Conservation (phyloP, 1,140 invertebrate species). For the Cardiocondyla obscurior region DNA sequence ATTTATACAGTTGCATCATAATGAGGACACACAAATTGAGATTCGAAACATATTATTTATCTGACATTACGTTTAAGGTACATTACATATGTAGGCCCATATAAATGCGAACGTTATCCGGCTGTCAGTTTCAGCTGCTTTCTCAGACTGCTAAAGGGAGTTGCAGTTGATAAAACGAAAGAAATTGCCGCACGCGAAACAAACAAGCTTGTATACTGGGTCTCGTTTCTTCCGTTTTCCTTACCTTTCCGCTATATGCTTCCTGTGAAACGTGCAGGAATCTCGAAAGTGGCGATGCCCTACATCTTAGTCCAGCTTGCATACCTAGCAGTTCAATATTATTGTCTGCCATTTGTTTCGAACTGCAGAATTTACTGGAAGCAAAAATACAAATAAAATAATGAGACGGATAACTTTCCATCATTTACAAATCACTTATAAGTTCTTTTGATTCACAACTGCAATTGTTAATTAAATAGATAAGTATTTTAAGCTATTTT, state of each 20-base stretch:
- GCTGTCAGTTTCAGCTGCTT: slow-evolving; percentile 59
- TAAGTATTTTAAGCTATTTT: background rate
- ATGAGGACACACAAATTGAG: background rate
- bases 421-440: too few relatives aligned
- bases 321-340: background rate
- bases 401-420: background rate
- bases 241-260: slow-evolving; percentile 17
- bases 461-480: background rate
- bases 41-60: slow-evolving; percentile 39
- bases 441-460: background rate
- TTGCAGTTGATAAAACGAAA: slow-evolving; percentile 62
- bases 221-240: slow-evolving; percentile 49
- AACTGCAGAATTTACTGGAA: slow-evolving; percentile 11
- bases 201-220: slow-evolving; percentile 43
- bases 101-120: slow-evolving; percentile 43
- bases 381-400: slow-evolving; percentile 18
- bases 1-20: background rate
- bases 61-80: slow-evolving; percentile 23
- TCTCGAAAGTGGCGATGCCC: slow-evolving; percentile 22
- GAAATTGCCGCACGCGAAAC: slow-evolving; percentile 44
- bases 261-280: slow-evolving; percentile 46
- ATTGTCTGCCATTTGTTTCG: slow-evolving; percentile 35
- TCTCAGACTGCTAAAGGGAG: slow-evolving; percentile 48
- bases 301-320: background rate
- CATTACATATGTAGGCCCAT: slow-evolving; percentile 29